Conservation (phyloP, 2,888 invertebrate species). For the Cosmopolites sordidus region DNA sequence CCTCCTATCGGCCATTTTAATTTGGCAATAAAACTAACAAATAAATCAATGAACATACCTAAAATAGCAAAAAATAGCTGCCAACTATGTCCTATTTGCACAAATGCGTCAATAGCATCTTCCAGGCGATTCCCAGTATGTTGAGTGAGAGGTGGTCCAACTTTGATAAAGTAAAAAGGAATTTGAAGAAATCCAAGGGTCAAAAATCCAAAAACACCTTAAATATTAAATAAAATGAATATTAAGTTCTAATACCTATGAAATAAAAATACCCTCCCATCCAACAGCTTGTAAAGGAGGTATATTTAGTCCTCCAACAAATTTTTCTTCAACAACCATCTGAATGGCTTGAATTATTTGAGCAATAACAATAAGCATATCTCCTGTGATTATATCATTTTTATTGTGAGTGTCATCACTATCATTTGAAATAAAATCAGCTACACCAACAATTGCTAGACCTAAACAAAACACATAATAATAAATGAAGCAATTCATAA, state of each 20-base stretch:
- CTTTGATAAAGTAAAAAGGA: slow-evolving; percentile 78
- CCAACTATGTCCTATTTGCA: slow-evolving; percentile 69
- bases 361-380: slow-evolving; percentile 68
- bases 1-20: too few species aligned
- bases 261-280: slow-evolving; percentile 71
- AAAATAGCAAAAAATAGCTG: slow-evolving; percentile 61
- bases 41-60: slow-evolving; percentile 48
- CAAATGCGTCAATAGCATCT: slow-evolving; percentile 78
- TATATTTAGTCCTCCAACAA: slow-evolving; percentile 76
- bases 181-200: slow-evolving; percentile 61
- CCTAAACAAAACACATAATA: slow-evolving; percentile 40
- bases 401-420: slow-evolving; percentile 48
- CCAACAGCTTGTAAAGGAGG: slow-evolving; percentile 89
- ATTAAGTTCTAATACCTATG: not conserved
- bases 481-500: not conserved
- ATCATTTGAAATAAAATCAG: slow-evolving; percentile 59
- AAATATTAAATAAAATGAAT: slow-evolving; percentile 47
- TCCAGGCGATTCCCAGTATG: slow-evolving; percentile 74
- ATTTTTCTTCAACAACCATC: slow-evolving; percentile 94
- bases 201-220: slow-evolving; percentile 64
- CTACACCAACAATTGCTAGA: slow-evolving; percentile 66
- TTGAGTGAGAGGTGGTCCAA: slow-evolving; percentile 70
- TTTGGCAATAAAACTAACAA: too few species aligned
- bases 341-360: slow-evolving; percentile 82
- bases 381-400: slow-evolving; percentile 77